Conservation (phyloP, 92 coral and sea anemone species). For the Siderastrea siderea region DNA sequence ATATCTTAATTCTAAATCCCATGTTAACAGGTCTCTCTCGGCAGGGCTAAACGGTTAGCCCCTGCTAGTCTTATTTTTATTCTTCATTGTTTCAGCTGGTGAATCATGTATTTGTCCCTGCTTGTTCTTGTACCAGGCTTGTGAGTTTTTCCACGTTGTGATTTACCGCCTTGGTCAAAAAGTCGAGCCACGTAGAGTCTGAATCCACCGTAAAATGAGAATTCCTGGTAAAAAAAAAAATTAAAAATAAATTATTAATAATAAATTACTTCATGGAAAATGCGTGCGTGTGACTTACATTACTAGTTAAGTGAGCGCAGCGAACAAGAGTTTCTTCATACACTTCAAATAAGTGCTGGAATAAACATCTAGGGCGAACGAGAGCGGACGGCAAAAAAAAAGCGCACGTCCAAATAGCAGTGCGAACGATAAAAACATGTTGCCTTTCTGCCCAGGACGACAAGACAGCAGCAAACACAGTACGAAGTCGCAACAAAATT, state of each 20-base stretch:
- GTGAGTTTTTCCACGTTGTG: slow-evolving; percentile 84
- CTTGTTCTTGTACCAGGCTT: slow-evolving; percentile 37
- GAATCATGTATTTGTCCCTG: slow-evolving; percentile 19
- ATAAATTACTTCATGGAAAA: background rate
- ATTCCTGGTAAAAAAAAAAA: slow-evolving; percentile 55
- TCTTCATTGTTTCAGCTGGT: background rate
- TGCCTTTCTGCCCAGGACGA: no score
- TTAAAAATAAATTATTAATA: background rate
- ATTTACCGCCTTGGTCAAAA: slow-evolving; percentile 82
- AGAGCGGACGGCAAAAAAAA: no score
- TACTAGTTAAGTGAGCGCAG: background rate
- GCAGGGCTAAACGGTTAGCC: no score
- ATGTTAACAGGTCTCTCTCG: no score
- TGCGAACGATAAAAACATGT: no score
- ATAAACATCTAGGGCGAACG: no score
- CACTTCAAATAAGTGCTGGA: no score
- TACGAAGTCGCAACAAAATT: background rate
- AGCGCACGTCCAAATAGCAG: no score
- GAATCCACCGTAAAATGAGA: slow-evolving; percentile 87
- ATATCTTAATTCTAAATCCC: no score
- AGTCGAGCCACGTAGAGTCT: slow-evolving; percentile 90
- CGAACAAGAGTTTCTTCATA: background rate
- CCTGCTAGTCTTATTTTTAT: no score
- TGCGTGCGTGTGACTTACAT: background rate
- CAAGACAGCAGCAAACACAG: background rate